A percentile compares a stretch with the other conserved stretches of the same genome.
These are phyloP conservation scores for Acanthoscelides obtectus DNA, from an alignment of 2,888 invertebrate genomes.

Conservation along the genomic window DNA sequence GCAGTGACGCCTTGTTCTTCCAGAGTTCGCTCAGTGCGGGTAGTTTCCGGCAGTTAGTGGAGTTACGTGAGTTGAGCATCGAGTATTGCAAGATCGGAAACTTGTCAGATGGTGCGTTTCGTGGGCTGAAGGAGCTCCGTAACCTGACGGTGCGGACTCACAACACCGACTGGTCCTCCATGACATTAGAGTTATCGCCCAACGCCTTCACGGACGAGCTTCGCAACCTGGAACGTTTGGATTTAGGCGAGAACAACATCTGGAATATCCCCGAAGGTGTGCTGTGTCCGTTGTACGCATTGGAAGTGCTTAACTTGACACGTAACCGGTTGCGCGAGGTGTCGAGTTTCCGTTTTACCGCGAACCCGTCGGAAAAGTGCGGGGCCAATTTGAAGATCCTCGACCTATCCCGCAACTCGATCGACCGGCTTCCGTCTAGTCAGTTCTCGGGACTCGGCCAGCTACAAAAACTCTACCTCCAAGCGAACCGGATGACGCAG, in stretches of 20 bases:
- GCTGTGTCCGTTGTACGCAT: constrained; percentile 68
- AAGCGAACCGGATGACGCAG: constrained; percentile 70
- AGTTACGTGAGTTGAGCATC: constrained; percentile 71
- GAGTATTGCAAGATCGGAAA: constrained; percentile 81
- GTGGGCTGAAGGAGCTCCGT: constrained; percentile 70
- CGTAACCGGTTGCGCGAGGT: constrained; percentile 74
- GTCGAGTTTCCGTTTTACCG: constrained; percentile 62
- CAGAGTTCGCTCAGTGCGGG: constrained; percentile 74
- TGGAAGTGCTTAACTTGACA: constrained; percentile 74
- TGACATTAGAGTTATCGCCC: constrained; percentile 70
- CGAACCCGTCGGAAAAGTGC: constrained; percentile 61
- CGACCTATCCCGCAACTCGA: constrained; percentile 73
- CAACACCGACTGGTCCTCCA: constrained; percentile 79
- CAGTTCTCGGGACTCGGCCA: constrained; percentile 67
- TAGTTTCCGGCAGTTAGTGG: constrained; percentile 70
- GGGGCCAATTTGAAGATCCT: constrained; percentile 64
- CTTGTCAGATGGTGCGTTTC: constrained; percentile 76
- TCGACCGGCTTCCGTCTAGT: constrained; percentile 68
- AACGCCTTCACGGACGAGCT: constrained; percentile 72
- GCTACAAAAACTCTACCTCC: constrained; percentile 69
- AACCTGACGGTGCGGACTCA: constrained; percentile 78
- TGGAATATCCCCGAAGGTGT: constrained; percentile 73
- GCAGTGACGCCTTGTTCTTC: constrained; percentile 75
- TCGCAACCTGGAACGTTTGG: constrained; percentile 66
- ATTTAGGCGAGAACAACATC: constrained; percentile 77